These are phyloP conservation scores for Cosmorhoe ocellata DNA, from an alignment of 2,888 invertebrate genomes.

Conservation along the genomic window DNA sequence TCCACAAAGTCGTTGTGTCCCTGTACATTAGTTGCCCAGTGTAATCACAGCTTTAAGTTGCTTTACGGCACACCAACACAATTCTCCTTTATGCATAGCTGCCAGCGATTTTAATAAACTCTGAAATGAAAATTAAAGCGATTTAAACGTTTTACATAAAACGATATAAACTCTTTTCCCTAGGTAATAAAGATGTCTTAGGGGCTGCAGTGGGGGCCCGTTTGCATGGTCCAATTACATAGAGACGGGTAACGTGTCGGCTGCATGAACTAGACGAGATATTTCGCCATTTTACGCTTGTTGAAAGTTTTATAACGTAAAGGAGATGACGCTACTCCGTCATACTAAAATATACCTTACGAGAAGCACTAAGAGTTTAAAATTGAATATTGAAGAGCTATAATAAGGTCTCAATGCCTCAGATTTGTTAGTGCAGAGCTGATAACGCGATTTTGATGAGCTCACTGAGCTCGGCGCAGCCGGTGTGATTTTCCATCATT, in stretches of 20 bases:
- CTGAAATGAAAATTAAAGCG: slow-evolving; percentile 47
- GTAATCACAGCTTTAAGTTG: not conserved
- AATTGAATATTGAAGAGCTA: slow-evolving; percentile 33
- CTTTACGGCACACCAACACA: not conserved
- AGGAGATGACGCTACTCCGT: slow-evolving; percentile 34
- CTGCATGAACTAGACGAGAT: slow-evolving; percentile 42
- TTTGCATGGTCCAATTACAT: slow-evolving; percentile 61
- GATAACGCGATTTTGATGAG: slow-evolving; percentile 67
- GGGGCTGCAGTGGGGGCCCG: slow-evolving; percentile 51
- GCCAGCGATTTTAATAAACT: slow-evolving; percentile 35
- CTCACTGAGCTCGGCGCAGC: slow-evolving; percentile 35
- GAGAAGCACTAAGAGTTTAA: slow-evolving; percentile 37
- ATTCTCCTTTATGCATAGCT: slow-evolving; percentile 21
- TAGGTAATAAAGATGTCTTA: slow-evolving; percentile 64
- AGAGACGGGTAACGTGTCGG: slow-evolving; percentile 22
- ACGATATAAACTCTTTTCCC: slow-evolving; percentile 62
- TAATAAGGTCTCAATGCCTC: slow-evolving; percentile 37
- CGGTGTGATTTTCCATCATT: slow-evolving; percentile 38
- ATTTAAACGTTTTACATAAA: slow-evolving; percentile 59
- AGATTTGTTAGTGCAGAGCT: slow-evolving; percentile 50
- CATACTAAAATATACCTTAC: slow-evolving; percentile 32
- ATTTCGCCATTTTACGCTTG: slow-evolving; percentile 48
- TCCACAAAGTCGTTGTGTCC: too few relatives aligned
- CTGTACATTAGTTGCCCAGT: too few relatives aligned
- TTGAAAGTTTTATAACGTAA: slow-evolving; percentile 47